Base-by-base conservation (phyloP, 1,140 invertebrate genomes). In the Orchesella cincta region DNA sequence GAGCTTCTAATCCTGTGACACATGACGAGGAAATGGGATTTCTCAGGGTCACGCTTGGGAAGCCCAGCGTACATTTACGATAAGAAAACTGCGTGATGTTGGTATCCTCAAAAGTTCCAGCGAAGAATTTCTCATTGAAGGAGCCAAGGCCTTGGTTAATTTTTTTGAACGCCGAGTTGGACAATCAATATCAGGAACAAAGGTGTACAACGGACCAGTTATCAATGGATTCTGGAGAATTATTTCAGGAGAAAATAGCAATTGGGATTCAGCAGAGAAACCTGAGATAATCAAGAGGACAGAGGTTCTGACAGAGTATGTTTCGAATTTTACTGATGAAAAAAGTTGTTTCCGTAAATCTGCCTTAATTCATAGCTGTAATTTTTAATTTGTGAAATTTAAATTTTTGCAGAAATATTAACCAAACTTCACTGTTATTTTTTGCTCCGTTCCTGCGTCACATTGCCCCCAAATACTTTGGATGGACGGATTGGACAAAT, bases 151-250 rank as follows among this genome's bases (percentile, higher is more conserved):
- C 0, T 12, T 81, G 29, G 20, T 74, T 0, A 26, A 73, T 1
- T 16, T 1, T 14, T n/a, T 81, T n/a, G 20, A 33, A 26, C 34
- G 72, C 28, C 64, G 3, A 36, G 26, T 1, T 1, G 73, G 67
- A 2, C 12, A 46, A n/a, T 74, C 80, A 14, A 52, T 81, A 1
- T 36, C 67, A 1, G 77, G 73, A 1, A 12, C 35, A 18, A 51
- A 77, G 29, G 28, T 73, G n/a, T 79, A 79, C 52, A 81, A 81
- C 52, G 39, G 75, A 2, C 67, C 80, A 33, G 31, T 71, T 1
- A 28, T 81, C 1, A 81, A 81, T 74, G 29, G 36, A 1, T 74
- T 81, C 23, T 81, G 78, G 76, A 39, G 31, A 20, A 77, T 81
- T 20, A 57, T 57, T 1, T 79, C 76, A 34, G 80, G 73, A 51